phyloP scores from a whole-genome alignment of 2,113 vertebrate genomes.

The Chinchilla lanigera region DNA sequence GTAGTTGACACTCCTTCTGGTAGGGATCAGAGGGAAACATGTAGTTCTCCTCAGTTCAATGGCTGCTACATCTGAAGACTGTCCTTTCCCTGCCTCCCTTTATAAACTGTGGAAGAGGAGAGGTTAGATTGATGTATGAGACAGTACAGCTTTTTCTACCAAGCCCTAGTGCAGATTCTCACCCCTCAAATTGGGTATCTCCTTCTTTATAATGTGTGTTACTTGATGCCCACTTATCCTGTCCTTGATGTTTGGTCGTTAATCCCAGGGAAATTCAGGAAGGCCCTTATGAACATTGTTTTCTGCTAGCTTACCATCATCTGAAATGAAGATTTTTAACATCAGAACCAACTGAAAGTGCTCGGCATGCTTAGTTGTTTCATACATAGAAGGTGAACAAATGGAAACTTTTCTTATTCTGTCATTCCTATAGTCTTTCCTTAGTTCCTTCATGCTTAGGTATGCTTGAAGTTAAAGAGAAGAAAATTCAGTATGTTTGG shows the following conservation, averaged over 20 bases:
- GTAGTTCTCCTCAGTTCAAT: not conserved
- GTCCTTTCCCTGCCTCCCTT: not conserved
- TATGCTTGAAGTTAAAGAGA: not conserved
- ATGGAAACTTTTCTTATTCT: not conserved
- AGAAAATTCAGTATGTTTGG: not conserved
- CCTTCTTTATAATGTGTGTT: not conserved
- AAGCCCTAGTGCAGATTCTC: fast-evolving
- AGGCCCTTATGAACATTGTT: not conserved
- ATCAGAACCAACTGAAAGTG: not conserved
- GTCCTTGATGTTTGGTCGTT: not conserved
- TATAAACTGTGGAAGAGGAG: not conserved
- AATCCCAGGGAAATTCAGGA: not conserved
- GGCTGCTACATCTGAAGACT: not conserved
- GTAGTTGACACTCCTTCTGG: not conserved
- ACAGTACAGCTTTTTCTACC: not conserved
- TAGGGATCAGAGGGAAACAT: not conserved
- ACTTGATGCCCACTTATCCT: not conserved
- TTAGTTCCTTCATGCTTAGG: not conserved
- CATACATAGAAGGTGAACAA: not conserved
- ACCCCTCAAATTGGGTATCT: not conserved
- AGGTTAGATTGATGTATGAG: fast-evolving
- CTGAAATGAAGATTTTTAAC: not conserved
- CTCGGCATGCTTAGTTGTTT: not conserved
- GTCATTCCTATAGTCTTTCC: not conserved
- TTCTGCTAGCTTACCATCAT: not conserved